phyloP scores from a whole-genome alignment of 1,140 invertebrate species.

The Drosophila repletoides region DNA sequence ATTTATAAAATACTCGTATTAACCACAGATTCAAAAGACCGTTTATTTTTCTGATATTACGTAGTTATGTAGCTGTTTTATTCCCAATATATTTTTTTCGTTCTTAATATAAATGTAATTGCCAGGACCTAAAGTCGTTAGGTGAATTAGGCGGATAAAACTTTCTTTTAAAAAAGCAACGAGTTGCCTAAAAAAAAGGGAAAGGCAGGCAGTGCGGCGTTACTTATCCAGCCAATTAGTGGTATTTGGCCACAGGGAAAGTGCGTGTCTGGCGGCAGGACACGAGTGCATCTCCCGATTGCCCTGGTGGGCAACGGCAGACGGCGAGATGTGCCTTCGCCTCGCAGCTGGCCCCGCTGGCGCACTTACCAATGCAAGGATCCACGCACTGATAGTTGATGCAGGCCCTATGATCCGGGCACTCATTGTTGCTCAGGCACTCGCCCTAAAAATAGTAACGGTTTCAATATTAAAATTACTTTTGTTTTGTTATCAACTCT shows the following conservation, averaged over 20 bases:
- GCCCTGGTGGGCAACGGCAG: conserved; percentile 92
- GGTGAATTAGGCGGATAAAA: conserved; percentile 20
- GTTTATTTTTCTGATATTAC: too few species aligned
- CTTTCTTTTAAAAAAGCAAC: conserved; percentile 1
- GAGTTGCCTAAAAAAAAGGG: too few species aligned
- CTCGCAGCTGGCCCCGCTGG: conserved; percentile 83
- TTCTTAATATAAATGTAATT: conserved; percentile 23
- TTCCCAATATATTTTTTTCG: too few species aligned
- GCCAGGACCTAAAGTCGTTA: background rate
- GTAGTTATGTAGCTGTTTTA: conserved; percentile 6
- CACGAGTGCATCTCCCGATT: conserved; percentile 88
- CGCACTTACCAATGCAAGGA: conserved; percentile 91
- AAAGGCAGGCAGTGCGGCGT: conserved; percentile 66
- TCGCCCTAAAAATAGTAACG: conserved; percentile 85
- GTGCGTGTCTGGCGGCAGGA: conserved; percentile 76
- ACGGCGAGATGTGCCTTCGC: conserved; percentile 88
- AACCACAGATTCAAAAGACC: too few species aligned
- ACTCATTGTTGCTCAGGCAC: conserved; percentile 89
- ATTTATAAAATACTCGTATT: too few species aligned
- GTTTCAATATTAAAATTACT: too few species aligned
- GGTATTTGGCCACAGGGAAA: conserved; percentile 80
- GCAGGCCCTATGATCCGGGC: conserved; percentile 87
- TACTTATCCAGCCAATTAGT: conserved; percentile 34
- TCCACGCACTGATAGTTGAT: conserved; percentile 89
- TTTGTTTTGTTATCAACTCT: too few species aligned